These are phyloP conservation scores for Semnopithecus entellus DNA, from an alignment of 2,113 vertebrate genomes.

Conservation along the genomic window DNA sequence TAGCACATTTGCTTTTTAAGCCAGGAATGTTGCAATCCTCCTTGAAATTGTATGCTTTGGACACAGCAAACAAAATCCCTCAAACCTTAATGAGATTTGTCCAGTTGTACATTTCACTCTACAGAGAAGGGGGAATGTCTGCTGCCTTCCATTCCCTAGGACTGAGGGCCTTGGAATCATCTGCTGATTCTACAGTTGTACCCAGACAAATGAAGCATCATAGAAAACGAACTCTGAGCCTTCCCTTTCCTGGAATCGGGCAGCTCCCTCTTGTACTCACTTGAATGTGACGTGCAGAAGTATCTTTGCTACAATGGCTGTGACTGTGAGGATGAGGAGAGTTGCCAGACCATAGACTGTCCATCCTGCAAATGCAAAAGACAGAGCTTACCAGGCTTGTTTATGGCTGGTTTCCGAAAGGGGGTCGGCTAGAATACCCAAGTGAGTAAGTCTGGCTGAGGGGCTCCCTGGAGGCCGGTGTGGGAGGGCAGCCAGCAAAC, in stretches of 20 bases:
- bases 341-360: slow-evolving; percentile 95
- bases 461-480: neutral
- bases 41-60: neutral
- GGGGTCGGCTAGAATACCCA: neutral
- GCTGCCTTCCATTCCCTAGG: neutral
- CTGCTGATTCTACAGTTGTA: neutral
- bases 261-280: slow-evolving; percentile 85
- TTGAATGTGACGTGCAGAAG: slow-evolving; percentile 94
- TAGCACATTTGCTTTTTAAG: neutral
- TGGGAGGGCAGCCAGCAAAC: neutral
- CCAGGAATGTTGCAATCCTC: neutral
- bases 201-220: neutral
- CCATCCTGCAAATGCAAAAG: slow-evolving; percentile 88
- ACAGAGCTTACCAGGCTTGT: neutral
- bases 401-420: neutral
- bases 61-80: neutral
- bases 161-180: neutral
- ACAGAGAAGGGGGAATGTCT: neutral
- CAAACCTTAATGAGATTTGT: neutral
- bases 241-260: rapidly evolving
- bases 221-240: neutral
- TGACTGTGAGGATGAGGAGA: slow-evolving; percentile 92
- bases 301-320: slow-evolving; percentile 93
- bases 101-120: slow-evolving; percentile 22
- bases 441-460: neutral